Base-by-base conservation (phyloP, 2,888 invertebrate species). In the Clivina fossor region DNA sequence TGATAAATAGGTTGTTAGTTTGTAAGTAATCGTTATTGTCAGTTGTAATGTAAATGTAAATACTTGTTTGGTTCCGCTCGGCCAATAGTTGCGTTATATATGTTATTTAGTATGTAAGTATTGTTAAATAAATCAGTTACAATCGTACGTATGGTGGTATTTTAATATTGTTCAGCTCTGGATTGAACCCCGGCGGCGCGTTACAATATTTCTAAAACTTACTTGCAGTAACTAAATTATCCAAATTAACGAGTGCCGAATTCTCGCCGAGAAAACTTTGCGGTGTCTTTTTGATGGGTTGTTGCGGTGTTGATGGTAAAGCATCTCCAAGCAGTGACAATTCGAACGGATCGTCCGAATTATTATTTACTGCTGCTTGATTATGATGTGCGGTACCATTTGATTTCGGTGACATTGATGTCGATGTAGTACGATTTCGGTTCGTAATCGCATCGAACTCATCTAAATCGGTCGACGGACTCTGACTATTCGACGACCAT, bases 211-310 rank as follows among this genome's bases (percentile, higher is more conserved):
- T n/a, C n/a, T n/a, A n/a, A n/a, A 11, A 66, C 69, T 70, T 71
- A 78, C 78, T 77, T 43, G 75, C 69, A 61, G 75, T 74, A 65
- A 99, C 91, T 70, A 99, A 83, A 73, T 97, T 93, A 79, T 99
- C 98, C 74, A 99, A 82, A 81, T 99, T 98, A 61, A 99, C 98
- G 65, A 99, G 83, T 65, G 89, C 84, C 8, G 94, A 94, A 78
- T 99, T 97, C 76, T 95, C 95, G 37, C 98, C 98, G 49, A 99
- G 84, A 79, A 99, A 99, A 67, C 90, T 87, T 65, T 93, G 92
- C 2, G 97, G 96, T 47, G 94, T 95, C 77, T 95, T 96, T 75
- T 91, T 92, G 35, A 81, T 73, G 18, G 80, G 67, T 56, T 68
- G 69, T 3, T 66, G 62, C 3, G 66, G 67, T 11, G 60, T 71